Evolutionary conservation across 2,113 vertebrate species (phyloP).

Genomic region (Thamnophis sirtalis): DNA sequence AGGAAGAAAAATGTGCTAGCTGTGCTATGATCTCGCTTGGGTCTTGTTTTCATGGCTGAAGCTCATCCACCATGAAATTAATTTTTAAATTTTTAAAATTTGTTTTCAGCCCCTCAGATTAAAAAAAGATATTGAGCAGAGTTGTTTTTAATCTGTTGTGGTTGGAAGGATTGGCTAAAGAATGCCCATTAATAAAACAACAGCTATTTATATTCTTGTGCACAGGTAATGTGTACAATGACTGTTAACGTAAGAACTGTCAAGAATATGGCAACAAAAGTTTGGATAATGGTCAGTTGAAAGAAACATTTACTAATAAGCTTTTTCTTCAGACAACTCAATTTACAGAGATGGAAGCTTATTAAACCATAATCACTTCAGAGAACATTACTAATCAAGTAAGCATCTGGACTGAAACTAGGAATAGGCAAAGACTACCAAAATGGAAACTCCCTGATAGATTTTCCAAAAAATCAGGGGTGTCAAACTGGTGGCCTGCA

Average conservation of each 20-base stretch:
- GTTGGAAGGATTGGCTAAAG: neutral
- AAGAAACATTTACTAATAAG: conserved; percentile 29
- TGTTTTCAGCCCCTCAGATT: neutral
- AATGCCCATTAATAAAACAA: neutral
- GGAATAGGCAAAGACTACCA: neutral
- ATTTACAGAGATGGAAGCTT: conserved; percentile 35
- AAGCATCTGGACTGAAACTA: conserved; percentile 27
- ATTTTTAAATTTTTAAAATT: neutral
- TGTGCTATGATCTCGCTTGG: neutral
- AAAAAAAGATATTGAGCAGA: neutral
- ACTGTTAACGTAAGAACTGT: neutral
- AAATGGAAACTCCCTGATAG: neutral
- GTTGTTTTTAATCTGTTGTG: neutral
- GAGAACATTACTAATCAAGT: conserved; percentile 15
- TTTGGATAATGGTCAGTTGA: conserved; percentile 17
- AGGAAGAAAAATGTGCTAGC: neutral
- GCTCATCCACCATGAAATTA: neutral
- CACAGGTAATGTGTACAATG: neutral
- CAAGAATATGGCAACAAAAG: neutral
- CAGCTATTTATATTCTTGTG: neutral
- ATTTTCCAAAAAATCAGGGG: neutral
- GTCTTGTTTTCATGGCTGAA: neutral
- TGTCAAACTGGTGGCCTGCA: no score
- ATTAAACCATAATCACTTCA: conserved; percentile 34
- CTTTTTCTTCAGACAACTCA: neutral